Base-by-base conservation (phyloP, 1,140 invertebrate genomes). In the Drosophila littoralis region DNA sequence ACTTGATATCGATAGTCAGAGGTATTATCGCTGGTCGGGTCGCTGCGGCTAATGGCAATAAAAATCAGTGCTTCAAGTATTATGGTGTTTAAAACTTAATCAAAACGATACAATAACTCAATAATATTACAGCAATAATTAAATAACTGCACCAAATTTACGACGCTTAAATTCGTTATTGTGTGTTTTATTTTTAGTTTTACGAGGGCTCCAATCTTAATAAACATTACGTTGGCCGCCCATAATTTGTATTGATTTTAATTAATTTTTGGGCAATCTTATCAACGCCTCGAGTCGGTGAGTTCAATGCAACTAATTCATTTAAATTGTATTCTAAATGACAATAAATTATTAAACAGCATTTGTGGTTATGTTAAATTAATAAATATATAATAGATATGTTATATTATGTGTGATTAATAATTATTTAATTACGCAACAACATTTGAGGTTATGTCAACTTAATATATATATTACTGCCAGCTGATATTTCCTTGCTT, bases 61-160 rank as follows among this genome's bases (percentile, higher is more conserved):
- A 77, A 86, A 76, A 54, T 54, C 63, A 52, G 69, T 82, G 77
- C 77, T 63, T 83, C 54, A 75, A 74, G 51, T 72, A 79, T 66
- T 65, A 58, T 71, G 51, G 68, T 77, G 75, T 70, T 86, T 71
- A 79, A 83, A 74, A 83, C 79, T 71, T 77, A 69, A 83, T 83
- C 51, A 77, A 77, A 54, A 61, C 64, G 48, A 60, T 58, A 54
- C 79, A 51, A 17, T 55, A 70, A 68, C 60, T 74, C 32, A 38
- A 68, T 63, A 59, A 74, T 57, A 38, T 22, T 43, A 55, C 54
- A 75, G 57, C 59, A 75, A 61, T 43, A 51, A 68, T 35, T 54
- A 52, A 15, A 46, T 38, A 69, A 60, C 57, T 33, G 40, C 51
- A 69, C n/a, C 12, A 43, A 60, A 58, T 85, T 88, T 65, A 88